These are phyloP conservation scores for Parasteatoda lunata DNA, from an alignment of 2,888 invertebrate genomes.

Conservation along the genomic window DNA sequence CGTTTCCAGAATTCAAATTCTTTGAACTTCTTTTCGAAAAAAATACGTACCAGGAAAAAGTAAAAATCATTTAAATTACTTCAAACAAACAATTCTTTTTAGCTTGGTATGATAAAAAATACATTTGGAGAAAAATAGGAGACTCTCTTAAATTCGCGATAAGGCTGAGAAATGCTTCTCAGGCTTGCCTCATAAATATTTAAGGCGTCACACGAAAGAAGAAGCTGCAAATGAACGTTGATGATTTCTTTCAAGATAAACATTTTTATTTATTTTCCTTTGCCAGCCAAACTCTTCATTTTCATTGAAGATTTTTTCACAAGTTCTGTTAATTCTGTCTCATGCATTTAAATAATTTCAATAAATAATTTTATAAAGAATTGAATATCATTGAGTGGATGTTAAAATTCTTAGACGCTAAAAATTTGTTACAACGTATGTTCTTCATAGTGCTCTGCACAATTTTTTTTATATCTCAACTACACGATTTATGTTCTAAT, in stretches of 20 bases:
- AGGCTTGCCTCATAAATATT: constrained; percentile 40
- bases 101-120: neutral
- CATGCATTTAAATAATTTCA: too few relatives aligned
- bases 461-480: too few relatives aligned
- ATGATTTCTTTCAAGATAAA: constrained; percentile 34
- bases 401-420: too few relatives aligned
- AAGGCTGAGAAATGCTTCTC: constrained; percentile 5
- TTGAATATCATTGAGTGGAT: too few relatives aligned
- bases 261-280: neutral
- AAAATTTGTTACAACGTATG: too few relatives aligned
- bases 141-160: constrained; percentile 3
- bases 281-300: neutral
- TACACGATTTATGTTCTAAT: too few relatives aligned
- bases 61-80: neutral
- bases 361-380: too few relatives aligned
- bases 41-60: neutral
- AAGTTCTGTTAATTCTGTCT: too few relatives aligned
- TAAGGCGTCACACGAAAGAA: constrained; percentile 15
- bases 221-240: constrained; percentile 42
- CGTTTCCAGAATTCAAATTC: neutral
- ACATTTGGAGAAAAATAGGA: neutral
- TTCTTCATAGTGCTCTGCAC: too few relatives aligned
- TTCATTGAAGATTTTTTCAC: neutral
- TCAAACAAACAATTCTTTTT: neutral
- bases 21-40: neutral